Conservation (phyloP, 2,113 vertebrate species). For the Apodemus speciosus region DNA sequence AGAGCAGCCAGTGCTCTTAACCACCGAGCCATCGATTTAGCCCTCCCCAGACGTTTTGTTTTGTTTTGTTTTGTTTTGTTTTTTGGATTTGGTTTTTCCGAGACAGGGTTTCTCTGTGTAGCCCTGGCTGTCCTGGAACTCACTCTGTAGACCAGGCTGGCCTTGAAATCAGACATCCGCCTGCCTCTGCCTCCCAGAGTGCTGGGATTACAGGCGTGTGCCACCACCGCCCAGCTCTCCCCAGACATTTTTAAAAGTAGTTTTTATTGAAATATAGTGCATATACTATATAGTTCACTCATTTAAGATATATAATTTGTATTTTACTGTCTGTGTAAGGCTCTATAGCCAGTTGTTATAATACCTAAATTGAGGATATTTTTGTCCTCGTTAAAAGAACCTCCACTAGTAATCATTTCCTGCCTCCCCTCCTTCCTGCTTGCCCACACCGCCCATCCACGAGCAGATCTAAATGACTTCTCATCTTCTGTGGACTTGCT, state of each 20-base stretch:
- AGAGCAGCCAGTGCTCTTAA: background rate
- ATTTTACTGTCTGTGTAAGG: background rate
- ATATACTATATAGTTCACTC: background rate
- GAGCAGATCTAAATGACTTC: background rate
- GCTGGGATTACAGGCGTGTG: too few relatives aligned
- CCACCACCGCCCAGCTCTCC: too few relatives aligned
- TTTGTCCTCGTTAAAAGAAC: slow-evolving; percentile 31
- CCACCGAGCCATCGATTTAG: background rate
- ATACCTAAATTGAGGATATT: slow-evolving; percentile 28
- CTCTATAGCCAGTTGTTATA: background rate
- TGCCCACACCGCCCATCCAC: background rate
- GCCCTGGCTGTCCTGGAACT: too few relatives aligned
- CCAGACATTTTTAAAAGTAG: background rate
- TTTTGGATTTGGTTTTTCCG: too few relatives aligned
- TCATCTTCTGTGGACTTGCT: background rate
- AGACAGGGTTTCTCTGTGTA: too few relatives aligned
- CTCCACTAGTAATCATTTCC: background rate
- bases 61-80: too few relatives aligned
- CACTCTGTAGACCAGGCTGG: too few relatives aligned
- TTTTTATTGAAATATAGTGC: slow-evolving; percentile 41
- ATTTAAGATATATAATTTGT: background rate
- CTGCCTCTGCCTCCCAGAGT: too few relatives aligned
- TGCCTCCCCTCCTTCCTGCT: background rate
- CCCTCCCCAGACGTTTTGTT: too few relatives aligned
- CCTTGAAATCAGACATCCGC: too few relatives aligned